Base-by-base conservation (phyloP, 2,113 vertebrate species). In the Lepisosteus osseus region DNA sequence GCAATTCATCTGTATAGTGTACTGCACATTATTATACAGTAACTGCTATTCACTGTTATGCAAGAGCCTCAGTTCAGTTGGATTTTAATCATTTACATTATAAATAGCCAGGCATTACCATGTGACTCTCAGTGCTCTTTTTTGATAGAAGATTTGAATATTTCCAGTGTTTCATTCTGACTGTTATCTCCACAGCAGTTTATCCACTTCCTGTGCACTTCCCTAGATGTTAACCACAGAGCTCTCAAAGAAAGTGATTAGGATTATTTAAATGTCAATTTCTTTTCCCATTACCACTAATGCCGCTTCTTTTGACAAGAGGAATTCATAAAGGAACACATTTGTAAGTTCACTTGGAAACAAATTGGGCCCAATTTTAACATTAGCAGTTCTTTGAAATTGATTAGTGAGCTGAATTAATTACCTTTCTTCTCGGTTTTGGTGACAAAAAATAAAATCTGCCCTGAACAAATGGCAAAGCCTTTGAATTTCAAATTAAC, bases 251-350 rank as follows among this genome's bases (percentile, higher is more conserved):
- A 75, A 79, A 81, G 65, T 3, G 78, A 86, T 87, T 82, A 81
- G 73, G 78, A 82, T 86, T 83, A 82, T 85, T 83, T 78, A 79
- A 86, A 86, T 76, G 79, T 79, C 67, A 80, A 67, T 84, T 82
- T 78, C 81, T 82, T 79, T 80, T 74, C 56, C 76, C 69, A 82
- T 83, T 84, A 84, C 83, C 73, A 3, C 3, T 9, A 73, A 70
- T 17, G 61, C 61, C 70, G 61, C 73, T 69, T 17, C 41, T 66
- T 72, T 72, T 65, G 69, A 12, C 14, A 76, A 77, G 74, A 71
- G 67, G 62, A 65, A 61, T 73, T 45, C 14, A 43, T 8, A 12
- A 54, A 54, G 64, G 69, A 56, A 15, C 3, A 54, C 11, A 47
- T 15, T 5, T 64, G 51, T 65, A 59, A 47, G 61, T 71, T 77